Evolutionary conservation across 1,140 invertebrate species (phyloP), one percentile per base, ranked within the genome.

Genomic region (Idris sp.): DNA sequence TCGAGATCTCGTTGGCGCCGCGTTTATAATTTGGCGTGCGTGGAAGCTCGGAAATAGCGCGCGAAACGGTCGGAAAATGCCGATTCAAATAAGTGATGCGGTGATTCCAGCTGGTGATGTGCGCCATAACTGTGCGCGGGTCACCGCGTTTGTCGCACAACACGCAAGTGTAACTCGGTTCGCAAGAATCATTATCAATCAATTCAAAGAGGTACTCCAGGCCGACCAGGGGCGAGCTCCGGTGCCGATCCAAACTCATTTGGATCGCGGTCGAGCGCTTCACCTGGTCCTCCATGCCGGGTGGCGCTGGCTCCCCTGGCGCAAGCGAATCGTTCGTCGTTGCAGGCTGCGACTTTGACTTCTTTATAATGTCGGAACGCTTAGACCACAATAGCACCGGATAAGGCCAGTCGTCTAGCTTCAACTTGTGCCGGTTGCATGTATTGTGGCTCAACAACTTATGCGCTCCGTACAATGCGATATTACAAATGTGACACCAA

Each of bases 61-160:
- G 81, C 67, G 86, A 87, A 59, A 88, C 86, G 1, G 86, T 89
- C 13, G 89, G 87, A 78, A 90, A 90, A 79, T 90, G 89, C 49
- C 88, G 84, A 80, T 89, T 88, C 28, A 90, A 81, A 81, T 89
- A 90, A 30, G 89, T 91, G 68, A 89, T 86, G 2, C 91, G 89
- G 77, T 95, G 93, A 79, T 91, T 91, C 77, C 91, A 91, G 77
- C 92, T 93, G 1, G 90, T 91, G 76, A 94, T 89, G 81, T 95
- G 93, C 38, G 90, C 90, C 84, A 94, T 90, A 54, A 94, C 92
- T 10, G 91, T 93, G 18, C 92, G 88, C 22, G 91, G 91, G 83
- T 93, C 92, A 15, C 92, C 92, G 75, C 91, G 90, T 80, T 94
- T 94, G 74, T 91, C 89, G 84, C 93, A 95, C 31, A 94, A 86